Evolutionary conservation across 2,888 invertebrate genomes (phyloP).

Genomic region (Cerastis leucographa): DNA sequence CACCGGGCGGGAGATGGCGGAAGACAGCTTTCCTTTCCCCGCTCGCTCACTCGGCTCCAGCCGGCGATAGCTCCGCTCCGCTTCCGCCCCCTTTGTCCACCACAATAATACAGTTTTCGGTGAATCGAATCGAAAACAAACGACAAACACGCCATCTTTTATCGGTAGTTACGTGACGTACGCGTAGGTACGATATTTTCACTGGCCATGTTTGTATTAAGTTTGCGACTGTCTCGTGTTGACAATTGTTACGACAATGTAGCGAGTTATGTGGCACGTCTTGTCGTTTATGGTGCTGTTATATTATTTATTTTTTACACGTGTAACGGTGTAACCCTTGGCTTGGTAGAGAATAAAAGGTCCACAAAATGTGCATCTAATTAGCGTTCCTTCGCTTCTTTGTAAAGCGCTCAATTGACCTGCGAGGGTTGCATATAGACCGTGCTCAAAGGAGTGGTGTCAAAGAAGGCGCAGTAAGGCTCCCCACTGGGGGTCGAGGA

Average conservation of each 20-base stretch:
- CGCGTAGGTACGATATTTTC: conserved; percentile 42
- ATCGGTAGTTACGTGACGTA: conserved; percentile 47
- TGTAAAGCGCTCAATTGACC: conserved; percentile 68
- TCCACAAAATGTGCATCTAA: conserved; percentile 56
- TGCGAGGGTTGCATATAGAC: conserved; percentile 63
- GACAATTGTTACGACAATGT: conserved; percentile 46
- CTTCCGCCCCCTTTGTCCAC: conserved; percentile 78
- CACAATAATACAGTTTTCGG: conserved; percentile 73
- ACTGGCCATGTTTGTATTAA: conserved; percentile 47
- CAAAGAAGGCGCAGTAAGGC: conserved; percentile 71
- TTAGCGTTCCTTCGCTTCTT: conserved; percentile 55
- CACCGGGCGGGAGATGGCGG: conserved; percentile 69
- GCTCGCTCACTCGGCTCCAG: conserved; percentile 71
- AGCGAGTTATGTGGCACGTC: conserved; percentile 11
- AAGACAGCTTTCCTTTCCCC: conserved; percentile 83
- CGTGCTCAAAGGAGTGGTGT: conserved; percentile 75
- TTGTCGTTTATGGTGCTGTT: conserved; percentile 13
- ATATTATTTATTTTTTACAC: conserved; percentile 36
- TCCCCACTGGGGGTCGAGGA: conserved; percentile 69
- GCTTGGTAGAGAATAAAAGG: conserved; percentile 18
- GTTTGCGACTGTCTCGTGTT: conserved; percentile 45
- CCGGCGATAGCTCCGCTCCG: conserved; percentile 71
- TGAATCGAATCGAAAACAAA: conserved; percentile 66
- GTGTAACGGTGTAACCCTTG: conserved; percentile 38
- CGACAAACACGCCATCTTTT: conserved; percentile 61